phyloP scores from a whole-genome alignment of 92 coral and sea anemone genomes.

The Metridium senile region DNA sequence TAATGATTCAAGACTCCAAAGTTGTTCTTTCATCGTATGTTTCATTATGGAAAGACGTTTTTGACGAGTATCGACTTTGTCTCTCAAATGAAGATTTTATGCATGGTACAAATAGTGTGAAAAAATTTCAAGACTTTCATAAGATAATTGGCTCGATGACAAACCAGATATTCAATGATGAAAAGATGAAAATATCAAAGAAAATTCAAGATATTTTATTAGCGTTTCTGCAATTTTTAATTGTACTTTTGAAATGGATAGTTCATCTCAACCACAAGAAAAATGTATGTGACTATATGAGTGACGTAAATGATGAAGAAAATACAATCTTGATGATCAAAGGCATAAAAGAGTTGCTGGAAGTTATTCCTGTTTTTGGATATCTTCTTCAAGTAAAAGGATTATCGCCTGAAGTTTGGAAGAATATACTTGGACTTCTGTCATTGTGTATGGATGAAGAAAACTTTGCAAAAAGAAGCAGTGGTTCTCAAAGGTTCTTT shows the following conservation, averaged over 20 bases:
- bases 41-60: conserved; percentile 25
- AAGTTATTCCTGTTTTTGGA: conserved; percentile 29
- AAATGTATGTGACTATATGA: background rate
- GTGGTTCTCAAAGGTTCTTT: background rate
- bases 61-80: background rate
- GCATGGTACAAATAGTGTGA: background rate
- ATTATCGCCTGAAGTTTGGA: conserved; percentile 52
- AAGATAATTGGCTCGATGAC: background rate
- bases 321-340: background rate
- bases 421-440: conserved; percentile 46
- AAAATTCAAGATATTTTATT: conserved; percentile 10
- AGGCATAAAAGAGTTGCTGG: background rate
- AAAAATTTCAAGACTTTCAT: conserved; percentile 13
- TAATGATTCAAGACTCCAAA: conserved; percentile 1
- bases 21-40: conserved; percentile 11
- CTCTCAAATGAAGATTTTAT: background rate
- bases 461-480: background rate
- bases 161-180: background rate
- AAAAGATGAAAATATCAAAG: background rate
- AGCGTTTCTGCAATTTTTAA: conserved; percentile 14
- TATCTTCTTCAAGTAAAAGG: conserved; percentile 54
- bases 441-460: background rate
- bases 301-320: too few species aligned
- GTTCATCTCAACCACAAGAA: background rate
- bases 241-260: conserved; percentile 12